phyloP scores from a whole-genome alignment of 2,113 vertebrate genomes.

The Python bivittatus region DNA sequence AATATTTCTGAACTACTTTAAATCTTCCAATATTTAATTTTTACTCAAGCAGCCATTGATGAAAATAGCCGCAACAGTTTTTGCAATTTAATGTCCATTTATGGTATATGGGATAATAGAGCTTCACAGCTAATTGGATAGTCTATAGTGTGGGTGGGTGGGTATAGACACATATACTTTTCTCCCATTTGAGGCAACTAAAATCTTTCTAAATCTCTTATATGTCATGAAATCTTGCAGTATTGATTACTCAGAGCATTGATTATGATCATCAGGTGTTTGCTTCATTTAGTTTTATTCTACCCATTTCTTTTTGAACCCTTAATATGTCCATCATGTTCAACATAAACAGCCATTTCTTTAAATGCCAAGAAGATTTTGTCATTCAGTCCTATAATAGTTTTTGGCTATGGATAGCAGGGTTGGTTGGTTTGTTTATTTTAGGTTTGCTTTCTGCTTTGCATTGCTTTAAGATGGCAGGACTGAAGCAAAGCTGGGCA shows the following conservation, averaged over 20 bases:
- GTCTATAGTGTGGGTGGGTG: background rate
- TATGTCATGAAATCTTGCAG: background rate
- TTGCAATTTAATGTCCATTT: background rate
- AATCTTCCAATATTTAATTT: background rate
- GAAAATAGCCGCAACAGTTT: background rate
- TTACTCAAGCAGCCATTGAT: background rate
- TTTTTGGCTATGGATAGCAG: background rate
- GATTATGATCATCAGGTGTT: background rate
- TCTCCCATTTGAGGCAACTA: background rate
- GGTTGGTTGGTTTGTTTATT: too few relatives aligned
- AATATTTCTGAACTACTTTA: background rate
- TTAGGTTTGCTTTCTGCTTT: background rate
- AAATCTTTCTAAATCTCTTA: background rate
- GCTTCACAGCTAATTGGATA: background rate
- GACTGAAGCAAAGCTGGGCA: background rate
- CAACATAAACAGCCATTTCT: background rate
- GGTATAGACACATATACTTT: background rate
- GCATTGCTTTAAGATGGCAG: background rate
- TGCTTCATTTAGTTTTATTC: background rate
- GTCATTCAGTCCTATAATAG: background rate
- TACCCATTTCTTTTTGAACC: background rate
- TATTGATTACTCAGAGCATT: background rate
- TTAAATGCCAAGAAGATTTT: background rate
- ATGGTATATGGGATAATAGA: background rate
- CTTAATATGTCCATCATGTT: conserved; percentile 1